phyloP scores from a whole-genome alignment of 2,797 vertebrate genomes.

The Masticophis lateralis region DNA sequence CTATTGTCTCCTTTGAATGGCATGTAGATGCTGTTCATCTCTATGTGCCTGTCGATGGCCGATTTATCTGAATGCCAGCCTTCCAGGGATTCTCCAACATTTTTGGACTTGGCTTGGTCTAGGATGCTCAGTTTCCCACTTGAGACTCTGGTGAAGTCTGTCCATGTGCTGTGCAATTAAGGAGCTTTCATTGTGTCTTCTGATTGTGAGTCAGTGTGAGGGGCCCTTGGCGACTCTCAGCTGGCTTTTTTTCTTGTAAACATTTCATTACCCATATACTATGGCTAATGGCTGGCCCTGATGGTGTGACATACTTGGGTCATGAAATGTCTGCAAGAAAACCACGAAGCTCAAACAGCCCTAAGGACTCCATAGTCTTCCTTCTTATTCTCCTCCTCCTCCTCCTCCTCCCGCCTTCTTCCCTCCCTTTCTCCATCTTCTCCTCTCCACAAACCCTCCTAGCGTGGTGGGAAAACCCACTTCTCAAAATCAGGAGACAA shows the following conservation, averaged over 20 bases:
- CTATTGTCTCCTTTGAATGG: neutral
- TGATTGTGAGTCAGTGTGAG: neutral
- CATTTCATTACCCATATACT: neutral
- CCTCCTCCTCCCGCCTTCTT: too few species aligned
- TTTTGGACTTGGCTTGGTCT: neutral
- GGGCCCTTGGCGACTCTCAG: too few species aligned
- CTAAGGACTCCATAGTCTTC: neutral
- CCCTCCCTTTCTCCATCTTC: neutral
- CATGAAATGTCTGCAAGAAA: neutral
- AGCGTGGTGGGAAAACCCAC: too few species aligned
- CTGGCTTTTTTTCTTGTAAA: neutral
- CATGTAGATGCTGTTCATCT: neutral
- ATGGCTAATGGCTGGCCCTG: neutral
- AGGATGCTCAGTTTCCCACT: neutral
- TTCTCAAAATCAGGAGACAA: too few species aligned
- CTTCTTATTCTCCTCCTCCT: too few species aligned
- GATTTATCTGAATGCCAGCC: neutral
- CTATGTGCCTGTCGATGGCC: neutral
- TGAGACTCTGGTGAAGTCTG: neutral
- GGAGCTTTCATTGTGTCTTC: neutral
- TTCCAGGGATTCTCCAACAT: neutral
- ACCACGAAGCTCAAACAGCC: neutral
- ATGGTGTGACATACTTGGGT: neutral
- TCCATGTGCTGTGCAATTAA: neutral
- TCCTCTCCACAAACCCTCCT: neutral